These are phyloP conservation scores for Eurytoma californica DNA, from an alignment of 2,888 invertebrate species.

Conservation along the genomic window DNA sequence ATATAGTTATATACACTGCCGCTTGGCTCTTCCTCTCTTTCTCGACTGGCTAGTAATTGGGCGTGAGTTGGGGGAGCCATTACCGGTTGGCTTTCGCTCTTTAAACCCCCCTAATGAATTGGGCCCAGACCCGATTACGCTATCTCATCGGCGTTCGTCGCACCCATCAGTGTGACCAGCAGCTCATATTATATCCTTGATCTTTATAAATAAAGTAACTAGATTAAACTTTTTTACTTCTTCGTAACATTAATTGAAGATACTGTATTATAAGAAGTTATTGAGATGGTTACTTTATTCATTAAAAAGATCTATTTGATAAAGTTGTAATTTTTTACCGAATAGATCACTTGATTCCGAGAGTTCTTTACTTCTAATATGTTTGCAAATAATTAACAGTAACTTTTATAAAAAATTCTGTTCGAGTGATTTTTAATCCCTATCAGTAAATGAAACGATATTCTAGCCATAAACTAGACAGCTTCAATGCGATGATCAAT, in stretches of 20 bases:
- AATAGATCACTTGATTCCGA: no score
- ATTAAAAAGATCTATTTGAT: not conserved
- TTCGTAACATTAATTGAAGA: not conserved
- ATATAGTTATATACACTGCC: conserved; percentile 59
- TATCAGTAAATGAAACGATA: not conserved
- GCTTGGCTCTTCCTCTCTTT: not conserved
- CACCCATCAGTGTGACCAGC: not conserved
- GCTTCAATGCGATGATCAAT: no score
- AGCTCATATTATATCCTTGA: conserved; percentile 18
- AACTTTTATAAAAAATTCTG: no score
- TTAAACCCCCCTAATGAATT: conserved; percentile 69
- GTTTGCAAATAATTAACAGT: no score
- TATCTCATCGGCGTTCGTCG: conserved; percentile 59
- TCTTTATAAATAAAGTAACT: conserved; percentile 26
- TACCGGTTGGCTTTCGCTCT: conserved; percentile 57
- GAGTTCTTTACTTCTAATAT: no score
- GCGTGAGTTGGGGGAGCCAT: conserved; percentile 58
- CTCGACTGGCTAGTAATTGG: conserved; percentile 56
- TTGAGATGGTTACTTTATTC: not conserved
- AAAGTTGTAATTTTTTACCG: no score
- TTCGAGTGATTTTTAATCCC: no score
- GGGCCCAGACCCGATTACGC: conserved; percentile 67
- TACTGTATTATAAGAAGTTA: not conserved
- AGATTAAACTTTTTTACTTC: no score
- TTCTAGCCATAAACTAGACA: no score